Evolutionary conservation across 2,797 vertebrate species (phyloP), one percentile per base, ranked within the genome.

Genomic region (Poecilia wingei): DNA sequence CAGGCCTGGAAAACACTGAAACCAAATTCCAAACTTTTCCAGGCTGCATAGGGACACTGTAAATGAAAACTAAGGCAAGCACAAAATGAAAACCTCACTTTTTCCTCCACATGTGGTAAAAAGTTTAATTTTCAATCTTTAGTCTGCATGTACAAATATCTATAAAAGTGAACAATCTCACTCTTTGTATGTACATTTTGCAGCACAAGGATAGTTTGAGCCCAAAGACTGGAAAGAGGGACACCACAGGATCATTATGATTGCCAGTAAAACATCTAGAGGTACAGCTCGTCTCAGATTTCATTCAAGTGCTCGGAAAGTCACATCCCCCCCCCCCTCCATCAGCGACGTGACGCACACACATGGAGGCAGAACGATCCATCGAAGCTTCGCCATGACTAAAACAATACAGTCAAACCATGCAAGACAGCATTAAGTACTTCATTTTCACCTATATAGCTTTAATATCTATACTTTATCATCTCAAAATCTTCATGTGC

Each of bases 81-180:
- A 76, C 1, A 43, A 31, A 81, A 82, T 33, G n/a, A 39, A 31
- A 59, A 25, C 2, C 28, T 8, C 28, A 64, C 75, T 47, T 0
- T 45, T 73, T 79, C 77, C 82, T 77, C 36, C 72, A 31, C 70
- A 39, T 87, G 88, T 93, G 91, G 92, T 94, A 94, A 94, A 94
- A 95, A 93, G 81, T 83, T 94, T 94, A 91, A 93, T 86, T 94
- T 91, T 75, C 82, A 85, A 78, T 89, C 75, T 81, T 93, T 89
- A 82, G 79, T 91, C 88, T 92, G 93, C 93, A 92, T 92, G 90
- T 94, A 94, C 93, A 95, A 94, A 95, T 93, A 86, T 86, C 78
- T 94, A 93, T 89, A 92, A 93, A 94, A 94, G 94, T 93, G 93
- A 94, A 92, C 78, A 86, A 47, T 82, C 89, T 91, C 92, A 93